Evolutionary conservation across 2,113 vertebrate species (phyloP), one percentile per base, ranked within the genome.

Genomic region (Myanophis thanlyinensis): DNA sequence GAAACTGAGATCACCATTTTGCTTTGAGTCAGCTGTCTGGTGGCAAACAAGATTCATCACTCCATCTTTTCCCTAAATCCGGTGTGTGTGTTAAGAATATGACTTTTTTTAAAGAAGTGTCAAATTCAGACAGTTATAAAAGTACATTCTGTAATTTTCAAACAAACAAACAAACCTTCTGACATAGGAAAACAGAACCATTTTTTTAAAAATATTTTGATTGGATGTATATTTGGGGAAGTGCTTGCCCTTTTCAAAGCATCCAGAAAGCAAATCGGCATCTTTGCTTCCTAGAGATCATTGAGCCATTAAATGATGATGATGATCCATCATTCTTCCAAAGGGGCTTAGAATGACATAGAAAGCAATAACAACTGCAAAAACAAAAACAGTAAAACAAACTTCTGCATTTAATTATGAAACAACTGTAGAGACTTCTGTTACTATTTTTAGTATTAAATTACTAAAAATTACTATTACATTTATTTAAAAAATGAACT

Each of bases 11-110:
- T 93, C 85, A 93, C 85, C 22, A 35, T 88, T 93, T 93, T 95
- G 96, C 94, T 92, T 49, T 25, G 35, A 10, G 13, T 94, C 94
- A 96, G 93, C 93, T 92, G 92, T 91, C 53, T 27, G 96, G 94
- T 92, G 0, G 5, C 3, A 13, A 0, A 94, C 95, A 95, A 97
- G 84, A 93, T 94, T 94, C 91, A 94, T 94, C 86, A 94, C 93
- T 94, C 89, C 95, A 96, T 95, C 94, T 84, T 96, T 95, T 95
- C 87, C 96, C 94, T 96, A 93, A 93, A 93, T 95, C 95, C 94
- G 95, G 95, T 90, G 90, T 94, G 94, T 95, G 95, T 96, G 93
- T 97, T 95, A 95, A 95, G 91, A 95, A 95, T 94, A 94, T 93
- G 67, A 90, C 95, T 88, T 92, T 59, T 90, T 90, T 84, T 56